Evolutionary conservation across 2,888 invertebrate species (phyloP).

Genomic region (Acanthosepion esculentum): DNA sequence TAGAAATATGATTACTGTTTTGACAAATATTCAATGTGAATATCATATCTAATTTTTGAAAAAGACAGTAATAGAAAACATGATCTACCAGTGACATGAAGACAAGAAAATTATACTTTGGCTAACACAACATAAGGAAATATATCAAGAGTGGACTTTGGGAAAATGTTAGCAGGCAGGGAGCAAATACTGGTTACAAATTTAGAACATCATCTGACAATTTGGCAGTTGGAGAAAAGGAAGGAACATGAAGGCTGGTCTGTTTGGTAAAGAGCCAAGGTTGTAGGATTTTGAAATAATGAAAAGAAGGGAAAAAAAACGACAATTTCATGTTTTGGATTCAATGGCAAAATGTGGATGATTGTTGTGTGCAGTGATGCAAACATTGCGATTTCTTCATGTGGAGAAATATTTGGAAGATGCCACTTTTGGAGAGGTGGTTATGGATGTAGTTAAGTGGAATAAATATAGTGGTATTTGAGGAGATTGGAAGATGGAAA

Average conservation of each 20-base stretch:
- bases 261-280: not conserved
- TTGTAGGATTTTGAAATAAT: not conserved
- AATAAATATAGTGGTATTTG: not conserved
- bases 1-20: not conserved
- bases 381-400: not conserved
- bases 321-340: not conserved
- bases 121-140: not conserved
- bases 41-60: not conserved
- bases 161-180: not conserved
- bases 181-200: not conserved
- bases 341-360: not conserved
- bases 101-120: not conserved
- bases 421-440: not conserved
- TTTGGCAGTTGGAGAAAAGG: not conserved
- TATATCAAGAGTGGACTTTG: not conserved
- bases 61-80: not conserved
- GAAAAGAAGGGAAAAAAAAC: not conserved
- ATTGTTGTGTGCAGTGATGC: not conserved
- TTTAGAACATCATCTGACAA: not conserved
- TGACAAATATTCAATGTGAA: not conserved
- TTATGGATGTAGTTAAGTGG: not conserved
- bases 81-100: not conserved
- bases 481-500: not conserved
- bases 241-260: not conserved
- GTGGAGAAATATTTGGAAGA: not conserved